Evolutionary conservation across 2,888 invertebrate species (phyloP).

Genomic region (Pristionchus entomophagus): DNA sequence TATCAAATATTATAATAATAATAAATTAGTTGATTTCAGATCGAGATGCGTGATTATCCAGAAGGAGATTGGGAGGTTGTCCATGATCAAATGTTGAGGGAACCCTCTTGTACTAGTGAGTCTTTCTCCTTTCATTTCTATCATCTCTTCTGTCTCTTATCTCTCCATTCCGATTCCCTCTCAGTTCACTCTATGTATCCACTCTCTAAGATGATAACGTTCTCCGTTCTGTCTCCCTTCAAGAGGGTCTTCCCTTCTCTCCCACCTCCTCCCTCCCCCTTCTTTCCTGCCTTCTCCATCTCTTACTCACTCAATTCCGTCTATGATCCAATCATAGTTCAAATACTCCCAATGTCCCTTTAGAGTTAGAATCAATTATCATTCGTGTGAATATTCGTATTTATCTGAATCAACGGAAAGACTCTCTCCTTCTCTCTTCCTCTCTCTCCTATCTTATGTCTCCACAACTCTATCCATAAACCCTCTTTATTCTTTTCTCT

Average conservation of each 20-base stretch:
- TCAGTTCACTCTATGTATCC: too few relatives aligned
- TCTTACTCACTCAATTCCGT: not conserved
- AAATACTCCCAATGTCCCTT: slow-evolving; percentile 1
- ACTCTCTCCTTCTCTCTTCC: not conserved
- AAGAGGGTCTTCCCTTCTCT: not conserved
- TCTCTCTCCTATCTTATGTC: too few relatives aligned
- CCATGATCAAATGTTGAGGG: slow-evolving; percentile 70
- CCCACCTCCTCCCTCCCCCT: not conserved
- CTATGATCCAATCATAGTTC: not conserved
- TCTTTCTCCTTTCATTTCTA: not conserved
- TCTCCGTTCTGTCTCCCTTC: not conserved
- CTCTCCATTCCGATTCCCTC: too few relatives aligned
- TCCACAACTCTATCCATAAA: not conserved
- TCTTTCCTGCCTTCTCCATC: not conserved
- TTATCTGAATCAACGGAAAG: too few relatives aligned
- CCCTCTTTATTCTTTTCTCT: not conserved
- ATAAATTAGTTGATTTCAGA: slow-evolving; percentile 51
- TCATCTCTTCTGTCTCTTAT: not conserved
- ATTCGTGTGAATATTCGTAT: too few relatives aligned
- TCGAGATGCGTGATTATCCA: slow-evolving; percentile 69
- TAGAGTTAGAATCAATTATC: not conserved
- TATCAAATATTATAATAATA: not conserved
- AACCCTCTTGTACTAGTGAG: slow-evolving; percentile 71
- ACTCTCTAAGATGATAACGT: not conserved
- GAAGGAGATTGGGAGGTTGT: slow-evolving; percentile 72